Conservation (phyloP, 2,797 vertebrate genomes). For the Silurus lanzhouensis region DNA sequence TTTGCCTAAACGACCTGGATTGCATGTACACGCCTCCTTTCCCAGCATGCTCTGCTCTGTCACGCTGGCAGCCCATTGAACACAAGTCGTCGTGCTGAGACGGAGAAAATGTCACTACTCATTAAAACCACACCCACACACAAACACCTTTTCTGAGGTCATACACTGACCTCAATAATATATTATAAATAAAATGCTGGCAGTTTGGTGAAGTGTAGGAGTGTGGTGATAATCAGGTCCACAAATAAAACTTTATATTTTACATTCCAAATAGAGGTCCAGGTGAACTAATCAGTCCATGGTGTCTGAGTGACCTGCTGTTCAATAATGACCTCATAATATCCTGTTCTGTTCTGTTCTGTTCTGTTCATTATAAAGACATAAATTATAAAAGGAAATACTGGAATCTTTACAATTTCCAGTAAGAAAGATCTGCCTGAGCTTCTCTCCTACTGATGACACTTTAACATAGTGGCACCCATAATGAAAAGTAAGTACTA, state of each 20-base stretch:
- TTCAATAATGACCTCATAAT: too few species aligned
- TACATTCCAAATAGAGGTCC: too few species aligned
- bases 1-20: slow-evolving; percentile 39
- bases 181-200: neutral
- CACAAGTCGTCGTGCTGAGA: slow-evolving; percentile 68
- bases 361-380: too few species aligned
- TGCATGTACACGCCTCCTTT: slow-evolving; percentile 42
- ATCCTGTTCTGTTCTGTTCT: too few species aligned
- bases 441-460: too few species aligned
- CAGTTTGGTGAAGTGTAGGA: neutral
- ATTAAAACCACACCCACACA: slow-evolving; percentile 62
- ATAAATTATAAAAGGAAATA: too few species aligned
- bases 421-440: too few species aligned
- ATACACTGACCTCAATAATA: neutral
- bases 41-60: slow-evolving; percentile 64
- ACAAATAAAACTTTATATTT: neutral
- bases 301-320: too few species aligned
- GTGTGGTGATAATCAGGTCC: neutral
- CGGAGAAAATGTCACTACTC: slow-evolving; percentile 75
- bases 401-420: too few species aligned
- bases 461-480: too few species aligned
- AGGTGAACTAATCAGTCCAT: too few species aligned
- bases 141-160: slow-evolving; percentile 8
- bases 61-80: slow-evolving; percentile 64
- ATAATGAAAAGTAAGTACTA: too few species aligned